These are phyloP conservation scores for Alviniconcha marisindica DNA, from an alignment of 1,140 invertebrate species.

Conservation along the genomic window DNA sequence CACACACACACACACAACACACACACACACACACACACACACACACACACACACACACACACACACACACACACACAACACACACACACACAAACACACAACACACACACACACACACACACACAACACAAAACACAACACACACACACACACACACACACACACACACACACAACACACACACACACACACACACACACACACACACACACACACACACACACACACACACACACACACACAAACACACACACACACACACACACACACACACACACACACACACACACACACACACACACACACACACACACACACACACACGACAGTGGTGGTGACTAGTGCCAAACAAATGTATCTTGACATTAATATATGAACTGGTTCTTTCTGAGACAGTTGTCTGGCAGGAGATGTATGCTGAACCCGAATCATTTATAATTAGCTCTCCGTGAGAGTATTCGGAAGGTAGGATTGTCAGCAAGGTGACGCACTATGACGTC, in stretches of 20 bases:
- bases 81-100: neutral
- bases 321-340: neutral
- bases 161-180: constrained; percentile 1
- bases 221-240: neutral
- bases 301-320: constrained; percentile 13
- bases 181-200: neutral
- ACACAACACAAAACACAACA: neutral
- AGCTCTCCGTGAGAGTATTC: too few relatives aligned
- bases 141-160: neutral
- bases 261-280: neutral
- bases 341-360: too few relatives aligned
- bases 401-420: too few relatives aligned
- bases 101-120: neutral
- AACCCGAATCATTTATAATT: too few relatives aligned
- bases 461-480: too few relatives aligned
- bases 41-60: neutral
- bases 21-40: neutral
- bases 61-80: neutral
- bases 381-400: too few relatives aligned
- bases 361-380: too few relatives aligned
- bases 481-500: too few relatives aligned
- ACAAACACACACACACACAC: neutral
- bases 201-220: neutral
- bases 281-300: constrained; percentile 10
- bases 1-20: too few relatives aligned